These are phyloP conservation scores for Rosalia funebris DNA, from an alignment of 2,888 invertebrate species.

Conservation along the genomic window DNA sequence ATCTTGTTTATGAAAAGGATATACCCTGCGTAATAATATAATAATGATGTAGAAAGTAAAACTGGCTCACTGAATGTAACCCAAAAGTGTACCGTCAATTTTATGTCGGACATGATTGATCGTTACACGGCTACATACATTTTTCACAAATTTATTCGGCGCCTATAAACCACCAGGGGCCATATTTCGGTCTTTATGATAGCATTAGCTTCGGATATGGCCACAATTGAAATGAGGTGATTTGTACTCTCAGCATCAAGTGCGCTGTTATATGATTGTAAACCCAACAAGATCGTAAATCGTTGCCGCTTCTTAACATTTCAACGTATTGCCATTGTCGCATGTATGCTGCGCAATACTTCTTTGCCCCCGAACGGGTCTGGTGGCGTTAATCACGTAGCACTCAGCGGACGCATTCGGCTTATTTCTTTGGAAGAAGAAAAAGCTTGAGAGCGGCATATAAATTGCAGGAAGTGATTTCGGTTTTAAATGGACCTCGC, in stretches of 20 bases:
- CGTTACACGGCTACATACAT: too few relatives aligned
- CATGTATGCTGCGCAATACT: not conserved
- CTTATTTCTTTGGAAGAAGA: constrained; percentile 1
- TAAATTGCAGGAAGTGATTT: not conserved
- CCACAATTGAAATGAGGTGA: constrained; percentile 28
- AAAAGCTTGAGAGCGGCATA: constrained; percentile 4
- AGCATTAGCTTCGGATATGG: constrained; percentile 23
- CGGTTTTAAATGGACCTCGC: too few relatives aligned
- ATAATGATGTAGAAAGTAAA: too few relatives aligned
- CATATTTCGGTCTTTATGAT: constrained; percentile 16
- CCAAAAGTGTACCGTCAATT: too few relatives aligned
- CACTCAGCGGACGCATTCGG: not conserved
- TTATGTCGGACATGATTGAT: too few relatives aligned
- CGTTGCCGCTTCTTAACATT: constrained; percentile 20
- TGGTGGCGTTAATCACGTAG: constrained; percentile 27
- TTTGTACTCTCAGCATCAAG: constrained; percentile 27
- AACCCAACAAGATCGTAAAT: constrained; percentile 22
- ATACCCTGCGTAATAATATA: too few relatives aligned
- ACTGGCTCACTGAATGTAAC: too few relatives aligned
- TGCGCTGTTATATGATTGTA: constrained; percentile 22
- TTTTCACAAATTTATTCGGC: not conserved
- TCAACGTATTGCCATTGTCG: constrained; percentile 16
- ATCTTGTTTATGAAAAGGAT: too few relatives aligned
- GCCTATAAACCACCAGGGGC: not conserved
- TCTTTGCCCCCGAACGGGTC: not conserved